phyloP scores from a whole-genome alignment of 1,140 invertebrate species.

The Pteromalus puparum region DNA sequence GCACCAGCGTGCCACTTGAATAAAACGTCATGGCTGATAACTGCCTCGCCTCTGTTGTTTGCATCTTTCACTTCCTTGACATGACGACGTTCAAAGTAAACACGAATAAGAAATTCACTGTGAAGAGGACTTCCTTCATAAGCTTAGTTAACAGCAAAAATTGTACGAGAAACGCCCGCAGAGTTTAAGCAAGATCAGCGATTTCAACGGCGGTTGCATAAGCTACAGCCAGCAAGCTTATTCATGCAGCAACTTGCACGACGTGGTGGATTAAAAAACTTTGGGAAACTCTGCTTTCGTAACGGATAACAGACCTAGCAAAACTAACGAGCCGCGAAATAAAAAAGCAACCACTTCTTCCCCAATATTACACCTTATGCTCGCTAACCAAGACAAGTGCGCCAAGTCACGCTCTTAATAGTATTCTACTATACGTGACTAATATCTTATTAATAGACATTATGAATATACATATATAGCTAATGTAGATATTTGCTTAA shows the following conservation, averaged over 20 bases:
- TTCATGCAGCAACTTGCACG: conserved; percentile 25
- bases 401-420: neutral
- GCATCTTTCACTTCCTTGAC: neutral
- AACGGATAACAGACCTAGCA: conserved; percentile 16
- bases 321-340: conserved; percentile 17
- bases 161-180: neutral
- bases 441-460: neutral
- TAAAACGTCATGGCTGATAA: neutral
- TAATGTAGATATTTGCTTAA: too few species aligned
- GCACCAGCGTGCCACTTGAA: neutral
- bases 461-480: too few species aligned
- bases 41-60: neutral
- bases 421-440: neutral
- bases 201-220: conserved; percentile 41
- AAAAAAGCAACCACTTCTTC: neutral
- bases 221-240: neutral
- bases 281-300: conserved; percentile 32
- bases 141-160: conserved; percentile 7
- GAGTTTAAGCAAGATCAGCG: conserved; percentile 34
- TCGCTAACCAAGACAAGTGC: neutral
- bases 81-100: conserved; percentile 4
- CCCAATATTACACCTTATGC: neutral
- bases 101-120: neutral
- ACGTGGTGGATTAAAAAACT: conserved; percentile 23
- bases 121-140: conserved; percentile 6